Evolutionary conservation across 1,140 invertebrate species (phyloP).

Genomic region (Tachypleus tridentatus): DNA sequence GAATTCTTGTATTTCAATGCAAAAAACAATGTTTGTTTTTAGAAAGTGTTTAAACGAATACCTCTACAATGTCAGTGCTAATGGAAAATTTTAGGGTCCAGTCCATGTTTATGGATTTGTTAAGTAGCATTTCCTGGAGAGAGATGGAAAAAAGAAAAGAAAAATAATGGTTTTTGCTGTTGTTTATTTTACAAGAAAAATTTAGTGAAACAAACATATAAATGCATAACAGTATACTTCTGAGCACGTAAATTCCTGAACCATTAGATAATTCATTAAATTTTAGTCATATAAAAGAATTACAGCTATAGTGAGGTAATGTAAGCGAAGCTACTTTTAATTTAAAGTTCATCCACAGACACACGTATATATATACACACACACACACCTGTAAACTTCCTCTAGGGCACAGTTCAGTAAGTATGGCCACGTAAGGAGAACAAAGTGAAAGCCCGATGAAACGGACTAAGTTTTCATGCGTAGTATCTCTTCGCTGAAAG

Average conservation of each 20-base stretch:
- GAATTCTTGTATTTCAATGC: too few species aligned
- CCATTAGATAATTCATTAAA: not conserved
- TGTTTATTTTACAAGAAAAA: too few species aligned
- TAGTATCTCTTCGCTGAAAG: conserved; percentile 58
- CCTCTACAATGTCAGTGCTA: conserved; percentile 80
- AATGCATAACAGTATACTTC: too few species aligned
- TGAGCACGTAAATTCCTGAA: too few species aligned
- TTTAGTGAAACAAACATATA: too few species aligned
- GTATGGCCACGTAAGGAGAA: conserved; percentile 47
- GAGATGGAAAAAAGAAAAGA: conserved; percentile 14
- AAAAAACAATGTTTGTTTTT: too few species aligned
- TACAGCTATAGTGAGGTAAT: too few species aligned
- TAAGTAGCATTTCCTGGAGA: conserved; percentile 71
- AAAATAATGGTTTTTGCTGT: too few species aligned
- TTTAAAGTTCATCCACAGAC: not conserved
- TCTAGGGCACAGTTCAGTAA: conserved; percentile 91
- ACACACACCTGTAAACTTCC: conserved; percentile 67
- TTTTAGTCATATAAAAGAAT: too few species aligned
- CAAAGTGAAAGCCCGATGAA: conserved; percentile 82
- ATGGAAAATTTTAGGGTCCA: conserved; percentile 87
- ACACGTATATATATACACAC: too few species aligned
- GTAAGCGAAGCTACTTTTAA: too few species aligned
- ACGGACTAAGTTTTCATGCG: conserved; percentile 75
- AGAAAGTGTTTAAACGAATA: conserved; percentile 24
- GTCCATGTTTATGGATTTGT: conserved; percentile 82